phyloP scores from a whole-genome alignment of 2,113 vertebrate species.

The Hippocampus guttulatus region DNA sequence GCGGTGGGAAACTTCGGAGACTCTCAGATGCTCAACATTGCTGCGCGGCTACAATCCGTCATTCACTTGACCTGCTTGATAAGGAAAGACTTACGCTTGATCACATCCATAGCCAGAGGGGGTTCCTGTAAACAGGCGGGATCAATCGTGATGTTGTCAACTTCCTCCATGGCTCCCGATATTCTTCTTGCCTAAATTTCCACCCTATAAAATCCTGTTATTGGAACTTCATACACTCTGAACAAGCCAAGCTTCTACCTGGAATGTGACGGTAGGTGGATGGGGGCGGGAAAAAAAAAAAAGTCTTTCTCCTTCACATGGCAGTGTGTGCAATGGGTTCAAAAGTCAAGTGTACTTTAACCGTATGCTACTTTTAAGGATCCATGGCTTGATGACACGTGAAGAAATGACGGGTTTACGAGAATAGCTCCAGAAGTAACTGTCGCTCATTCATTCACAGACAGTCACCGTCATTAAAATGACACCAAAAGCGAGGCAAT shows the following conservation, averaged over 20 bases:
- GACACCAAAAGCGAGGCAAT: background rate
- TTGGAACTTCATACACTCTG: background rate
- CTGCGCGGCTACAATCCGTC: background rate
- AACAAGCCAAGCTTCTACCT: background rate
- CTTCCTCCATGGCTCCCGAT: constrained; percentile 53
- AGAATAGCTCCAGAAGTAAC: constrained; percentile 12
- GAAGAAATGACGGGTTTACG: constrained; percentile 26
- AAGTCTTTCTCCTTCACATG: background rate
- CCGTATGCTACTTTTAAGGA: constrained; percentile 13
- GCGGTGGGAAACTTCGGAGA: background rate
- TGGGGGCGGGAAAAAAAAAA: background rate
- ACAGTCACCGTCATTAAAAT: constrained; percentile 22
- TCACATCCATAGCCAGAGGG: constrained; percentile 65
- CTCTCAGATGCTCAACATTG: background rate
- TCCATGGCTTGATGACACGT: constrained; percentile 10
- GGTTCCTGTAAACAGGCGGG: constrained; percentile 69
- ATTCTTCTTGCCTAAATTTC: background rate
- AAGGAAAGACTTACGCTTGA: constrained; percentile 61
- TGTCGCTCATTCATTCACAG: constrained; percentile 54
- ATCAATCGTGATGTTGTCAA: constrained; percentile 59
- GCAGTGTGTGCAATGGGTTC: background rate
- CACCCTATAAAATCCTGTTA: background rate
- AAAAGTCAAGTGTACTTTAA: constrained; percentile 20
- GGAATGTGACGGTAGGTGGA: background rate
- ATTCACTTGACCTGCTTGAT: constrained; percentile 7